Evolutionary conservation across 1,140 invertebrate species (phyloP).

Genomic region (Eriocheir sinensis): DNA sequence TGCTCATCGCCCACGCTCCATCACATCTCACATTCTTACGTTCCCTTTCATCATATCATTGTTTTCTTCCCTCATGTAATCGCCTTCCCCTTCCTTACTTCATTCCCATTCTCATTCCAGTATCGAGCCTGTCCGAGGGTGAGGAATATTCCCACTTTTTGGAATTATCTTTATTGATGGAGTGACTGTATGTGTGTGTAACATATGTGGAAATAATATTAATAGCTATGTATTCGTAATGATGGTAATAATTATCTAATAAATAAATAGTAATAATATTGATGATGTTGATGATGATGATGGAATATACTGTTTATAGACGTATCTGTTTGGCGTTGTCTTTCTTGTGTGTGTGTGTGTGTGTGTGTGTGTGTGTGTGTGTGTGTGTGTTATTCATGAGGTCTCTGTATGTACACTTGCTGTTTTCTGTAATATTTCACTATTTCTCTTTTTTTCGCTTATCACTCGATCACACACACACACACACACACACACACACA

Average conservation of each 20-base stretch:
- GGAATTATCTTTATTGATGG: not conserved
- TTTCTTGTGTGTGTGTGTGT: not conserved
- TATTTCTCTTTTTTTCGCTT: not conserved
- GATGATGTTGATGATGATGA: not conserved
- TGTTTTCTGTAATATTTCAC: slow-evolving; percentile 27
- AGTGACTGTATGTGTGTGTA: too few species aligned
- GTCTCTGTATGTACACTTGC: not conserved
- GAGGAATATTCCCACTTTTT: not conserved
- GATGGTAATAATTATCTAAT: not conserved
- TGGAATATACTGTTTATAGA: slow-evolving; percentile 1
- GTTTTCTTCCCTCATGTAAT: too few species aligned
- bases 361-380: slow-evolving; percentile 1
- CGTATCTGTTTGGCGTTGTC: not conserved
- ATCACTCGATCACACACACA: not conserved
- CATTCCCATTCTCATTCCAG: not conserved
- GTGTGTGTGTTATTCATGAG: not conserved
- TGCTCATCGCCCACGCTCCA: not conserved
- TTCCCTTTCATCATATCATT: not conserved
- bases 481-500: slow-evolving; percentile 23
- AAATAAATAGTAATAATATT: too few species aligned
- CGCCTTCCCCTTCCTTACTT: not conserved
- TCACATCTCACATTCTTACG: too few species aligned
- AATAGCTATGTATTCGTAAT: not conserved
- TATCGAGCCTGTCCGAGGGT: not conserved
- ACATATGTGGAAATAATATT: not conserved